Evolutionary conservation across 2,888 invertebrate species (phyloP).

Genomic region (Podabrus alpinus): DNA sequence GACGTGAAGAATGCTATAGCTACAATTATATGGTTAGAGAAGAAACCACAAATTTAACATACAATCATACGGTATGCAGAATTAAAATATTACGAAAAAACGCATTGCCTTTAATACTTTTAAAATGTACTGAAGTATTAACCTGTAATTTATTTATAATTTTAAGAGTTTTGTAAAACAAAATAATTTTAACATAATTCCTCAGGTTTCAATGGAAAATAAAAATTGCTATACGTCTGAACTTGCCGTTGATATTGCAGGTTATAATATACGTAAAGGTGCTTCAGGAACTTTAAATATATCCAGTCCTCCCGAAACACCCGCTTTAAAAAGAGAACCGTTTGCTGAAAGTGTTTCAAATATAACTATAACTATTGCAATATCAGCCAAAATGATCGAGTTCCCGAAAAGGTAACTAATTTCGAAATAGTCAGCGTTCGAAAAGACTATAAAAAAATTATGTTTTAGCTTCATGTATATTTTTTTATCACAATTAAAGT

Average conservation of each 20-base stretch:
- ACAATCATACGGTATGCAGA: conserved; percentile 11
- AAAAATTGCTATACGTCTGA: conserved; percentile 9
- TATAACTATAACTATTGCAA: conserved; percentile 14
- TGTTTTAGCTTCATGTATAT: conserved; percentile 15
- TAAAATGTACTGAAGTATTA: not conserved
- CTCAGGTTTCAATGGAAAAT: conserved; percentile 5
- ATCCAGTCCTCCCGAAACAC: conserved; percentile 14
- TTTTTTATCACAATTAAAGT: not conserved
- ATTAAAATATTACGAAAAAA: too few relatives aligned
- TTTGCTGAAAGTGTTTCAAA: conserved; percentile 8
- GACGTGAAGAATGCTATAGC: not conserved
- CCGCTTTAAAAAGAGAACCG: not conserved
- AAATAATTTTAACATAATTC: not conserved
- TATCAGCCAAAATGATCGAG: not conserved
- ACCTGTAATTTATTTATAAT: not conserved
- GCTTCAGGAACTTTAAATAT: not conserved
- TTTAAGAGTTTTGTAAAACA: too few relatives aligned
- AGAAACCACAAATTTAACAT: conserved; percentile 14
- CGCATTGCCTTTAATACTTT: too few relatives aligned
- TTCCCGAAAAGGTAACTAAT: not conserved
- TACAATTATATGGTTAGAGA: conserved; percentile 2
- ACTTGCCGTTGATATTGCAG: not conserved
- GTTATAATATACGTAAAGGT: not conserved
- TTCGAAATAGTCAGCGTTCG: not conserved
- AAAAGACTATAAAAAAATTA: not conserved